Conservation (phyloP, 2,797 vertebrate genomes). For the Enoplosus armatus region DNA sequence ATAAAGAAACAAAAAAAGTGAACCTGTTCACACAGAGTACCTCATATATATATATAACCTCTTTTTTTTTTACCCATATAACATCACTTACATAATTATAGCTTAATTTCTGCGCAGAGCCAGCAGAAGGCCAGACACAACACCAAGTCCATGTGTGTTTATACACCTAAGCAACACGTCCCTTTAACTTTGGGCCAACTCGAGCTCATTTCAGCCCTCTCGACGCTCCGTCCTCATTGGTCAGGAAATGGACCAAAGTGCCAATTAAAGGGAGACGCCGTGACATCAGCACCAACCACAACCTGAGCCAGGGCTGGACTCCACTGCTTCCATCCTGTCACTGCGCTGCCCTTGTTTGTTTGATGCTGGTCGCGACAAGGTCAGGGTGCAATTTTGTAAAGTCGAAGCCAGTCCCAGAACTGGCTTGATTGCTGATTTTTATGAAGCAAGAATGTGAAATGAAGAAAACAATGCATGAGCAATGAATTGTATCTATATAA, state of each 20-base stretch:
- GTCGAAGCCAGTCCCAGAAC: constrained; percentile 46
- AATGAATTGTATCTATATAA: constrained; percentile 69
- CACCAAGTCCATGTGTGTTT: constrained; percentile 62
- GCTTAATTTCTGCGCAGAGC: constrained; percentile 76
- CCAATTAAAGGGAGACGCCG: constrained; percentile 55
- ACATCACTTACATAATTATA: constrained; percentile 71
- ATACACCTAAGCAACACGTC: constrained; percentile 30
- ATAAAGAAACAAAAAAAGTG: constrained; percentile 38
- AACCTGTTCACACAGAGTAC: constrained; percentile 75
- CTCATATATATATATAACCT: constrained; percentile 62
- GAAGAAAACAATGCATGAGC: constrained; percentile 55
- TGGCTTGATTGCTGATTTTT: constrained; percentile 51
- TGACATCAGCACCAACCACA: constrained; percentile 56
- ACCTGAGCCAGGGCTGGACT: constrained; percentile 46
- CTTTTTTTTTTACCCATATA: constrained; percentile 62
- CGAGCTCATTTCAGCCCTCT: constrained; percentile 59
- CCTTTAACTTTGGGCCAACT: constrained; percentile 66
- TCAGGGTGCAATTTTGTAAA: constrained; percentile 20
- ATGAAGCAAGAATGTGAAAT: constrained; percentile 71
- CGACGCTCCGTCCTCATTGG: constrained; percentile 46
- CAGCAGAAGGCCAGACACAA: constrained; percentile 55
- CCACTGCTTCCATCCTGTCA: constrained; percentile 37
- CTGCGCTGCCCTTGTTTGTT: constrained; percentile 49
- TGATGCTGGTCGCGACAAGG: constrained; percentile 34
- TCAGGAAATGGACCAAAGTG: constrained; percentile 69